phyloP scores from a whole-genome alignment of 1,140 invertebrate species.

The Drosophila aff. region DNA sequence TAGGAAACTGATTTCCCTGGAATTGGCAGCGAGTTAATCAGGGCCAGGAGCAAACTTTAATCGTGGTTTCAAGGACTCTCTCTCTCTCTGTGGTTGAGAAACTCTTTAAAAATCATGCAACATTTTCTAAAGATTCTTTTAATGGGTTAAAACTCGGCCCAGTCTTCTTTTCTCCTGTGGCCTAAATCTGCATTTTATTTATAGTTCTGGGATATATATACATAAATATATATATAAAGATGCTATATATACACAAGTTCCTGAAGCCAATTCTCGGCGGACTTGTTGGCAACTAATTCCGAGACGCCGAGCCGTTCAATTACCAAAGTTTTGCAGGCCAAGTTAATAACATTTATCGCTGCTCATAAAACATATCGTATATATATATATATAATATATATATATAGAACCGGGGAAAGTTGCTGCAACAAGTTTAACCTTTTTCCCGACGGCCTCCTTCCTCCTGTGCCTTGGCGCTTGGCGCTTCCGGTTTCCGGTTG shows the following conservation, averaged over 20 bases:
- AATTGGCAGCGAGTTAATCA: neutral
- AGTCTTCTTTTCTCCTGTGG: too few relatives aligned
- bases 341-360: conserved; percentile 81
- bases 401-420: conserved; percentile 43
- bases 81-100: too few relatives aligned
- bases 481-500: conserved; percentile 50
- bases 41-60: neutral
- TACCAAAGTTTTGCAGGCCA: conserved; percentile 73
- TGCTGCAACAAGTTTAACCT: conserved; percentile 77
- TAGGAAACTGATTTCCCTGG: neutral
- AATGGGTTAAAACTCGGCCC: neutral
- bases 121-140: neutral
- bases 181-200: neutral
- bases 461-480: neutral
- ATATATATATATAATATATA: conserved; percentile 6
- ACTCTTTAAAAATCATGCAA: neutral
- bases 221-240: neutral
- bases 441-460: conserved; percentile 19
- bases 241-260: conserved; percentile 21
- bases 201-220: neutral
- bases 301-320: conserved; percentile 59
- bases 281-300: conserved; percentile 60
- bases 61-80: neutral
- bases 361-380: conserved; percentile 61
- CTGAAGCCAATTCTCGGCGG: conserved; percentile 50